Conservation (phyloP, 2,113 vertebrate species). For the Bucco capensis region DNA sequence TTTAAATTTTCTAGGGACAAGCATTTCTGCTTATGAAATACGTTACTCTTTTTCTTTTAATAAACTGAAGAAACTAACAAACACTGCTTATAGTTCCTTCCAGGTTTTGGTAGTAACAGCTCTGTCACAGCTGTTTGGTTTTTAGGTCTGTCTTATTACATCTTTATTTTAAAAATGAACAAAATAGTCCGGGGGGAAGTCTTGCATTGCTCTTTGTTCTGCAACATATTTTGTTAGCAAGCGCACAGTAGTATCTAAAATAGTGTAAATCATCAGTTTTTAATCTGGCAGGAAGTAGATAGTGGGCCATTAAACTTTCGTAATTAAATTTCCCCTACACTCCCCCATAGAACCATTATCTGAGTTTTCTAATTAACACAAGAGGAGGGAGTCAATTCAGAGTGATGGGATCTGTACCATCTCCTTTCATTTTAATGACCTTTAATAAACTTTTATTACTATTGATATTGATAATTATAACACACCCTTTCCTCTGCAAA, state of each 20-base stretch:
- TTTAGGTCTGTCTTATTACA: neutral
- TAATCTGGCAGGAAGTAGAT: conserved; percentile 87
- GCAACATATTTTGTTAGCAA: conserved; percentile 74
- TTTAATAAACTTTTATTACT: conserved; percentile 99
- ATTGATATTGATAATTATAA: conserved; percentile 97
- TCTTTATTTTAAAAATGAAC: conserved; percentile 8
- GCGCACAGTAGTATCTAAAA: conserved; percentile 69
- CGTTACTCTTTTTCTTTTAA: neutral
- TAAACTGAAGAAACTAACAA: neutral
- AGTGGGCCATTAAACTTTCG: conserved; percentile 91
- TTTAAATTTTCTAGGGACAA: neutral
- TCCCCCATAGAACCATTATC: conserved; percentile 94
- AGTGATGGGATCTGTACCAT: conserved; percentile 92
- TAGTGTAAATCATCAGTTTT: conserved; percentile 90
- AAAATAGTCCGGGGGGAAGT: conserved; percentile 44
- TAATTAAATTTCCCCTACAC: conserved; percentile 95
- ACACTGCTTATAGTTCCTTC: neutral
- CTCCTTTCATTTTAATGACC: conserved; percentile 99
- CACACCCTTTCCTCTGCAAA: conserved; percentile 86
- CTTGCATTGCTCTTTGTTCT: conserved; percentile 56
- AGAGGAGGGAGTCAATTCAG: conserved; percentile 95
- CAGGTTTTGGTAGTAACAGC: neutral
- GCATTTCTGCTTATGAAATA: neutral
- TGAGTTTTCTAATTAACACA: conserved; percentile 97
- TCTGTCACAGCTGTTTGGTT: neutral